Evolutionary conservation across 2,113 vertebrate genomes (phyloP).

Genomic region (Typhlomys cinereus): DNA sequence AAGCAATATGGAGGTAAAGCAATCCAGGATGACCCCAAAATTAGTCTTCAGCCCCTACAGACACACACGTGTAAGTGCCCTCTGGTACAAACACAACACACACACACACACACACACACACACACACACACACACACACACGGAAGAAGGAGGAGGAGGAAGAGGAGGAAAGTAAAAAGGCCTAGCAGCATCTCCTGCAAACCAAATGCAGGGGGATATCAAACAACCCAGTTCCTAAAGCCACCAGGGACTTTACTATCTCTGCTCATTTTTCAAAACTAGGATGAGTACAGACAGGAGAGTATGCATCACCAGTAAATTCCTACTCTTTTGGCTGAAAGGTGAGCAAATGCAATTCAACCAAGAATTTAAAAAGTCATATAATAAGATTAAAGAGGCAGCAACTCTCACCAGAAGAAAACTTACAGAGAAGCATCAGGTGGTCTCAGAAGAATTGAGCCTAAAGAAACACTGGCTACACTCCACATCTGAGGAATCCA

Average conservation of each 20-base stretch:
- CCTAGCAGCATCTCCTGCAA: neutral
- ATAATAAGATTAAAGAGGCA: neutral
- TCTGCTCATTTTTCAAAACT: constrained; percentile 56
- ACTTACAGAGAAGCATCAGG: neutral
- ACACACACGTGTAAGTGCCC: too few species aligned
- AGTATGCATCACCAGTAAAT: neutral
- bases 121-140: too few species aligned
- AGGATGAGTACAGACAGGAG: neutral
- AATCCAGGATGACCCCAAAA: too few species aligned
- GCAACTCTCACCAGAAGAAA: neutral
- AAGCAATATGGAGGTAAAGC: too few species aligned
- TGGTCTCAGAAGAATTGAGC: neutral
- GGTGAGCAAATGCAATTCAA: neutral
- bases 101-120: too few species aligned
- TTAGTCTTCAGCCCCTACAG: too few species aligned
- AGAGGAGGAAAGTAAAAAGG: too few species aligned
- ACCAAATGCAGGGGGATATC: constrained; percentile 15
- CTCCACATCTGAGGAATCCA: neutral
- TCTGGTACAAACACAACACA: too few species aligned
- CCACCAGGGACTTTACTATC: constrained; percentile 34
- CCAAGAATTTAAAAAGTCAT: neutral
- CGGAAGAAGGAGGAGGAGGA: too few species aligned
- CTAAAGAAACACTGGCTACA: constrained; percentile 22
- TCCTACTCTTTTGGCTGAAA: neutral
- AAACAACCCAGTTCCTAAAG: neutral